Evolutionary conservation across 2,888 invertebrate species (phyloP), one percentile per base, ranked within the genome.

Genomic region (Apamea monoglypha): DNA sequence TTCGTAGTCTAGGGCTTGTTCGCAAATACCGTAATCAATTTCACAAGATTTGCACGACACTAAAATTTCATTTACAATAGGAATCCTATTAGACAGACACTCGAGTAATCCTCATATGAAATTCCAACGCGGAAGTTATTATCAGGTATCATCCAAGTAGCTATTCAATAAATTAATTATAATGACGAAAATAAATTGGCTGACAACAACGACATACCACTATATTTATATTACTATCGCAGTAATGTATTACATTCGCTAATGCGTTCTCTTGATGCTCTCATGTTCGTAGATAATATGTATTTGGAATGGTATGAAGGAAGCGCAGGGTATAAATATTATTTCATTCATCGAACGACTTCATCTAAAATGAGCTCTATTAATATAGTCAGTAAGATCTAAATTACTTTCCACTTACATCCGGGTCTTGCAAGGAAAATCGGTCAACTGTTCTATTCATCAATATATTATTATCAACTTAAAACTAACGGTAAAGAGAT

Each of bases 221-320:
- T 72, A 53, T 80, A 77, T 86, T 81, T 76, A 80, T 78, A 74
- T 73, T 59, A 53, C 66, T 74, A 80, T 81, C 68, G 61, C 79
- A 66, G 67, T 78, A 72, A 87, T 77, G 63, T 74, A 83, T 81
- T 66, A 77, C 80, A 67, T 76, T 77, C 68, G 74, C 70, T 87
- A 87, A 88, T 88, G 87, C 69, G 79, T 76, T 89, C 77, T 81
- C 75, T 70, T 70, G 44, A 82, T 83, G 78, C 68, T 77, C 78
- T 82, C 56, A 74, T 73, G 61, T 77, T 76, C 67, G 69, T 64
- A 74, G 68, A 84, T 80, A 76, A 75, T 76, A n/a, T n/a, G n/a
- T n/a, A 79, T 84, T 87, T 61, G 72, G 68, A 84, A 79, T 81
- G 70, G 50, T 75, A 74, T 78, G 68, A 74, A 87, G 53, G 64